These are phyloP conservation scores for Lethrus apterus DNA, from an alignment of 1,140 invertebrate species.

Conservation along the genomic window DNA sequence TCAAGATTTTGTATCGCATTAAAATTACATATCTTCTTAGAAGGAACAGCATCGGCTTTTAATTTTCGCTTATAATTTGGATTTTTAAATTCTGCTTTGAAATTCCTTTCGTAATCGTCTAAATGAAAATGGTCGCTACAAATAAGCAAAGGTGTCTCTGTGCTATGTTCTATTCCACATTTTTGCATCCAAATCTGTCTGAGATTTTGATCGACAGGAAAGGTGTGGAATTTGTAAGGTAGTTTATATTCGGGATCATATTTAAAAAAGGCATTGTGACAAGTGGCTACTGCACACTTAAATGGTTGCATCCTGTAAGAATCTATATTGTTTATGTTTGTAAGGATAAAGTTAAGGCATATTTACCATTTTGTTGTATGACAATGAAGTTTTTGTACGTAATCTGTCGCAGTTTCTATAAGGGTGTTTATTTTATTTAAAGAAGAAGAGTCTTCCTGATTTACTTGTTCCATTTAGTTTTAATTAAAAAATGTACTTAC, in stretches of 20 bases:
- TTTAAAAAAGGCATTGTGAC: not conserved
- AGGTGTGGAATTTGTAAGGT: not conserved
- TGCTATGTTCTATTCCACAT: not conserved
- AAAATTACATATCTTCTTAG: too few species aligned
- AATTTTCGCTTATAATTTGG: slow-evolving; percentile 2
- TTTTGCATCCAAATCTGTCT: not conserved
- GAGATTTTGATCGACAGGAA: not conserved
- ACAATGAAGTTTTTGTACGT: slow-evolving; percentile 3
- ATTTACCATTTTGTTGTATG: slow-evolving; percentile 1
- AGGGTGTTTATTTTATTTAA: too few species aligned
- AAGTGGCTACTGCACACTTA: not conserved
- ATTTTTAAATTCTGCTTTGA: slow-evolving; percentile 1
- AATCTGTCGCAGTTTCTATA: not conserved
- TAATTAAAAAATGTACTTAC: too few species aligned
- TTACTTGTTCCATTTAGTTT: too few species aligned
- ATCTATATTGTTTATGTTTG: not conserved
- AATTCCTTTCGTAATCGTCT: slow-evolving; percentile 4
- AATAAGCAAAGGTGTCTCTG: too few species aligned
- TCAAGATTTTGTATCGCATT: not conserved
- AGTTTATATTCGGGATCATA: not conserved
- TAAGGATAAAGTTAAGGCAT: not conserved
- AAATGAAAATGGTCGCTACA: slow-evolving; percentile 1
- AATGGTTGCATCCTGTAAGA: slow-evolving; percentile 4
- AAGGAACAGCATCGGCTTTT: not conserved
- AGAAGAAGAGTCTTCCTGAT: too few species aligned